Evolutionary conservation across 2,888 invertebrate species (phyloP), one percentile per base, ranked within the genome.

Genomic region (Drosophila kokeensis): DNA sequence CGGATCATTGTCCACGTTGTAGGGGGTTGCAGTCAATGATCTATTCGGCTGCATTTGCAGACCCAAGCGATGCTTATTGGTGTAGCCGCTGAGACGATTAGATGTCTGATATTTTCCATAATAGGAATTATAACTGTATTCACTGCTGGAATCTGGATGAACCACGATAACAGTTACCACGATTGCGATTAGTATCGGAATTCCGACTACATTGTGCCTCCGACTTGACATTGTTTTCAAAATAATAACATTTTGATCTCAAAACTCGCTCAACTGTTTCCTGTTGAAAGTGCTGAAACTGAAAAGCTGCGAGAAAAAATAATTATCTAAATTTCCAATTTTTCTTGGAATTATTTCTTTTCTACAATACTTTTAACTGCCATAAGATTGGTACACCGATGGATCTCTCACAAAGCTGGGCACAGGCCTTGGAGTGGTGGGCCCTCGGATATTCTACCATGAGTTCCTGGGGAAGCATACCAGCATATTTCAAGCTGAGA

Each of bases 161-260:
- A 53, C 52, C 49, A 52, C 40, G 18, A 55, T 54, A 40, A 72
- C 24, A 52, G 58, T 54, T 57, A 66, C 38, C 53, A 73, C 50
- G 42, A 76, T 48, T 57, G 73, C 60, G 61, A 74, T 71, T 48
- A 83, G 49, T 61, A 66, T 49, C 64, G 73, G 27, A 62, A 77
- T 29, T 61, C 36, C 18, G 38, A 55, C 18, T 58, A 40, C 15
- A 50, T 62, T 63, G 61, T 55, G 50, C 53, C n/a, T 61, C 32
- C 38, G 50, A 52, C 61, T 73, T 85, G 86, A 75, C 88, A 85
- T 85, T 74, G 77, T 85, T 87, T 48, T 68, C 70, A 55, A 66
- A 27, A 21, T 15, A 30, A 30, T 11, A 6, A 1, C 5, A 29
- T 50, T 8, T 24, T 15, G 7, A 45, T 45, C 11, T 21, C 2